phyloP scores from a whole-genome alignment of 2,113 vertebrate genomes.

The Grantiella picta region DNA sequence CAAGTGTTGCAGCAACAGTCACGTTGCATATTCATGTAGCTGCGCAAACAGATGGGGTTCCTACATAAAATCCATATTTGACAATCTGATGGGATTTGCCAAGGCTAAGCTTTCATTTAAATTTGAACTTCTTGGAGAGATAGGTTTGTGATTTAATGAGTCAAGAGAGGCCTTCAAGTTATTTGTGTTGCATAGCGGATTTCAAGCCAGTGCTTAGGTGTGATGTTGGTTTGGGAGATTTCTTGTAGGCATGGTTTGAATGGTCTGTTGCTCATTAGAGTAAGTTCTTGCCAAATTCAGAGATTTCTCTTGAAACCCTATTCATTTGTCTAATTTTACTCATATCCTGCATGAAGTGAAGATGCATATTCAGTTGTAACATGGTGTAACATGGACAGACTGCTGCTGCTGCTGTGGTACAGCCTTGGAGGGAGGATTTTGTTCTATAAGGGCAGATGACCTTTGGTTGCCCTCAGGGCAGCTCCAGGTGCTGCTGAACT shows the following conservation, averaged over 20 bases:
- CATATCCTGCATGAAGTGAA: background rate
- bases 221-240: background rate
- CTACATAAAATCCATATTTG: conserved; percentile 52
- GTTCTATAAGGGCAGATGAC: background rate
- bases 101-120: conserved; percentile 37
- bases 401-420: background rate
- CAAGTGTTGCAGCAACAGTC: conserved; percentile 35
- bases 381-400: background rate
- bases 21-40: conserved; percentile 49
- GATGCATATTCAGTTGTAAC: background rate
- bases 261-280: background rate
- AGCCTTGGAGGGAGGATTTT: background rate
- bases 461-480: background rate
- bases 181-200: background rate
- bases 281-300: background rate
- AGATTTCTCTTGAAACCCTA: background rate
- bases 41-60: conserved; percentile 52
- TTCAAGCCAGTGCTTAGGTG: background rate
- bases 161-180: background rate
- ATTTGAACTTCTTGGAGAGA: conserved; percentile 36
- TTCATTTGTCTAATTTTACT: background rate
- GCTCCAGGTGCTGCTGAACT: background rate
- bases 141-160: conserved; percentile 10
- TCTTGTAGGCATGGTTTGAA: background rate
- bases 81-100: conserved; percentile 50